Evolutionary conservation across 2,113 vertebrate genomes (phyloP).

Genomic region (Ceyx cyanopectus): DNA sequence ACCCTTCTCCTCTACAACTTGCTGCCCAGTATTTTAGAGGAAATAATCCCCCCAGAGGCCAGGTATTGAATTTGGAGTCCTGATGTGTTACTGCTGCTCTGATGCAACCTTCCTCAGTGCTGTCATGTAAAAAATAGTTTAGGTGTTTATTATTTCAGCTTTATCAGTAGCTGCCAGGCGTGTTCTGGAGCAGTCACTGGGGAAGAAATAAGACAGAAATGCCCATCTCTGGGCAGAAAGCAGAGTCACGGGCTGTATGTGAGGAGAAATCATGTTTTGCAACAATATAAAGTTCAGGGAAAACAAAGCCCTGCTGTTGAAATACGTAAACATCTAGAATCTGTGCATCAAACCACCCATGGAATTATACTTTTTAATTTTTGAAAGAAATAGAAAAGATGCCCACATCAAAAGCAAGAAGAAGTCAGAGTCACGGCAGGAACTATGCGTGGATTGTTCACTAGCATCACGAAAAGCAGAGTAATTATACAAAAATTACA

Average conservation of each 20-base stretch:
- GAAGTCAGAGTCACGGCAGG: background rate
- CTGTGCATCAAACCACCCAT: background rate
- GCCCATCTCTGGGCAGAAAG: background rate
- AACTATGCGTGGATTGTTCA: background rate
- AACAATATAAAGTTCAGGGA: background rate
- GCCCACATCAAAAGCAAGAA: background rate
- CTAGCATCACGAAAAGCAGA: background rate
- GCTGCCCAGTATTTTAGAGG: background rate
- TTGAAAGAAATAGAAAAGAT: background rate
- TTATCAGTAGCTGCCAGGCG: background rate
- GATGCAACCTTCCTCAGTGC: background rate
- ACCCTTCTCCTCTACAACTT: background rate
- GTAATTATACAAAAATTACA: slow-evolving; percentile 17
- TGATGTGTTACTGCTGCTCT: background rate
- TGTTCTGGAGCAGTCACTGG: background rate
- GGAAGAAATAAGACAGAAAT: background rate
- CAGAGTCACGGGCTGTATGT: background rate
- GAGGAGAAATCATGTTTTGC: background rate
- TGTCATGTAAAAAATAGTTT: background rate
- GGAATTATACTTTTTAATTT: background rate
- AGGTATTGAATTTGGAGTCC: background rate
- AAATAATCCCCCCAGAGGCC: background rate
- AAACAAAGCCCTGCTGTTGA: background rate
- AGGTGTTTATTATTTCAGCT: background rate
- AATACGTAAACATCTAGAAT: background rate